A percentile compares a stretch with the other conserved stretches of the same genome.
phyloP scores from a whole-genome alignment of 2,888 invertebrate species.

The Aleiodes alternator region DNA sequence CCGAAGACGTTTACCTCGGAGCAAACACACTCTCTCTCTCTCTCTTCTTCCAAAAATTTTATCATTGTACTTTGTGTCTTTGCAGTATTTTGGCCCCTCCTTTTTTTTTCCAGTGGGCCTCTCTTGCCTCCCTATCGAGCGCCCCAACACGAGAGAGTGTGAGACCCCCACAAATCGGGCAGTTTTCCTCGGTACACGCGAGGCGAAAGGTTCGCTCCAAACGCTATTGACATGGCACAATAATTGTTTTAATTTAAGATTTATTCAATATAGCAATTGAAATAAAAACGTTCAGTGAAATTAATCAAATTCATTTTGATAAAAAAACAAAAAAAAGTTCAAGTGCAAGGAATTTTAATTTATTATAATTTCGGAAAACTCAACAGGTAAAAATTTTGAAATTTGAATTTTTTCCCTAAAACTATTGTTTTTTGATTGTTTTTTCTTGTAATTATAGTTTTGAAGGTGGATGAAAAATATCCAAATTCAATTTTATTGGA shows the following conservation, averaged over 20 bases:
- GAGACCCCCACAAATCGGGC: conserved; percentile 28
- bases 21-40: too few relatives aligned
- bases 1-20: too few relatives aligned
- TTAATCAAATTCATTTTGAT: neutral
- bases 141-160: conserved; percentile 12
- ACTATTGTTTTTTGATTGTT: too few relatives aligned
- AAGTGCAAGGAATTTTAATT: too few relatives aligned
- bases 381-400: too few relatives aligned
- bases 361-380: too few relatives aligned
- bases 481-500: too few relatives aligned
- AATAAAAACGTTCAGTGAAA: neutral
- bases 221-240: conserved; percentile 14
- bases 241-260: neutral
- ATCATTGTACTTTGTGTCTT: too few relatives aligned
- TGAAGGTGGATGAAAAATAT: too few relatives aligned
- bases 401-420: too few relatives aligned
- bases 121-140: conserved; percentile 23
- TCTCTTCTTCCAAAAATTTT: too few relatives aligned
- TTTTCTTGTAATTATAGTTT: too few relatives aligned
- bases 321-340: neutral
- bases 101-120: neutral
- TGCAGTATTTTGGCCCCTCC: neutral
- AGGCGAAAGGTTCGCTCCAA: conserved; percentile 30
- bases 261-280: neutral
- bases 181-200: conserved; percentile 33